A percentile compares a stretch with the other conserved stretches of the same genome.
Evolutionary conservation across 2,113 vertebrate genomes (phyloP).

Genomic region (Semnopithecus entellus): DNA sequence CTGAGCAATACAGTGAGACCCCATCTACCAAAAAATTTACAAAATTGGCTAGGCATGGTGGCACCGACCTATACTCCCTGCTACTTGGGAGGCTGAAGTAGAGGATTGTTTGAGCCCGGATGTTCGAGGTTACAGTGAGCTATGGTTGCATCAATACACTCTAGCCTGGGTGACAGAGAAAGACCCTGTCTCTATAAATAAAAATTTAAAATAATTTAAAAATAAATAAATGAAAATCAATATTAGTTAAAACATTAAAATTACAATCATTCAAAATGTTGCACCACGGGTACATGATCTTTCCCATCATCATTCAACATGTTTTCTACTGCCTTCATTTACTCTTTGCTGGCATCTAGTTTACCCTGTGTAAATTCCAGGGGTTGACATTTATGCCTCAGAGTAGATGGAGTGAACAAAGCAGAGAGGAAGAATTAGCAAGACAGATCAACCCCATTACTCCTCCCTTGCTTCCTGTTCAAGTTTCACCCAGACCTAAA

Average conservation of each 20-base stretch:
- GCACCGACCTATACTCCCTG: too few relatives aligned
- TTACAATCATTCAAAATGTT: not conserved
- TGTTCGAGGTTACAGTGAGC: too few relatives aligned
- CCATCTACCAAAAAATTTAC: too few relatives aligned
- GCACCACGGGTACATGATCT: not conserved
- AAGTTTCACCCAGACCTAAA: not conserved
- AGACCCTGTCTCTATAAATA: too few relatives aligned
- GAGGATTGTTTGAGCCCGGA: too few relatives aligned
- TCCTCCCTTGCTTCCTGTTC: not conserved
- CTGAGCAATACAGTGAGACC: too few relatives aligned
- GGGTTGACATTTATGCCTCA: not conserved
- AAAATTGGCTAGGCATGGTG: too few relatives aligned
- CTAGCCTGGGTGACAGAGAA: too few relatives aligned
- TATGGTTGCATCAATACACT: too few relatives aligned
- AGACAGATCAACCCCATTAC: not conserved
- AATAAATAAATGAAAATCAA: not conserved
- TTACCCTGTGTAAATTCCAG: not conserved
- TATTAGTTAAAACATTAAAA: not conserved
- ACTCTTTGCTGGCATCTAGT: not conserved
- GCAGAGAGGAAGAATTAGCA: not conserved
- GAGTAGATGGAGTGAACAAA: not conserved
- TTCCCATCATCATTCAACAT: not conserved
- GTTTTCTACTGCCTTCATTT: not conserved
- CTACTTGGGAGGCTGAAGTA: too few relatives aligned
- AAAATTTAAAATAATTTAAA: too few relatives aligned